Base-by-base conservation (phyloP, 2,888 invertebrate species). In the Rhingia rostrata region DNA sequence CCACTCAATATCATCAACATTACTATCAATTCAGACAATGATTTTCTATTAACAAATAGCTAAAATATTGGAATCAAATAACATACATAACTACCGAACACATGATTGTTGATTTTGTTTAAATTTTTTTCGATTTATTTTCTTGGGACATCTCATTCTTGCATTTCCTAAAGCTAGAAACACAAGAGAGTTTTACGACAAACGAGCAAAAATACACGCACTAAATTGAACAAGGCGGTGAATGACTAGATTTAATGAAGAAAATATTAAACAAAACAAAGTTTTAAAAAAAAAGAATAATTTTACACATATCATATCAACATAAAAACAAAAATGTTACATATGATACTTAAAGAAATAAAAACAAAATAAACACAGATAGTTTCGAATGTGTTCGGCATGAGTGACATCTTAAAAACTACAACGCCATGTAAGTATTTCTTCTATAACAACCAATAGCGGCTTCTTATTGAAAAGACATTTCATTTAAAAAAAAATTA, bases 81-180 rank as follows among this genome's bases (percentile, higher is more conserved):
- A n/a, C n/a, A n/a, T n/a, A n/a, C n/a, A n/a, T n/a, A n/a, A 35
- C 2, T 35, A 33, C 37, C 61, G 70, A 72, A 78, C 78, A 69
- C 67, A 83, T 58, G 22, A 60, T 64, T 39, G 78, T 78, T 51
- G 73, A 73, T 67, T 73, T 73, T 83, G 78, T 83, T 82, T 67
- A 7, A 73, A 73, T 80, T 82, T 66, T n/a, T 60, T 72, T 81
- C 64, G 70, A 75, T 58, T 82, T 82, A 32, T 77, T 82, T 78
- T 66, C 53, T 49, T 30, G 14, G 6, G 72, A 83, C 78, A 39
- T 84, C 84, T 85, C 84, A 54, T 39, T 54, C 74, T 61, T 75
- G 74, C 70, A 85, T 85, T 85, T 85, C 84, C 80, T 61, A 43
- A 49, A 66, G 47, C 63, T 70, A 80, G 84, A 85, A 85, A 85